phyloP scores from a whole-genome alignment of 2,797 vertebrate species.

The Phrynocephalus forsythii region DNA sequence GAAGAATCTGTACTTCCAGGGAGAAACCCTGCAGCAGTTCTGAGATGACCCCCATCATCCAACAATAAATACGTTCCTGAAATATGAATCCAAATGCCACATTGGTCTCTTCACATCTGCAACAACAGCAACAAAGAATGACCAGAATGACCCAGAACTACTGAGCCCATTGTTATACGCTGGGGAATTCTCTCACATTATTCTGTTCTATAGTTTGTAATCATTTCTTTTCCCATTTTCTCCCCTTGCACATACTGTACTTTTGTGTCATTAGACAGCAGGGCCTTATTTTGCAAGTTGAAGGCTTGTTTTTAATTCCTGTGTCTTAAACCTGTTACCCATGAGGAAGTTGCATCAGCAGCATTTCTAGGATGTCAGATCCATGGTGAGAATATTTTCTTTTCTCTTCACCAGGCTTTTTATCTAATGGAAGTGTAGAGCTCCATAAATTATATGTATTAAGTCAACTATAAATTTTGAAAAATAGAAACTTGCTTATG shows the following conservation, averaged over 20 bases:
- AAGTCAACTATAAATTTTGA: constrained; percentile 21
- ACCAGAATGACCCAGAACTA: no score
- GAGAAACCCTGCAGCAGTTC: no score
- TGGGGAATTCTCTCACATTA: no score
- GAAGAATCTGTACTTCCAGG: no score
- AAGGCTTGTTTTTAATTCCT: background rate
- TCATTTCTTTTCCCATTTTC: background rate
- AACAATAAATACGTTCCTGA: no score
- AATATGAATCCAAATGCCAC: no score
- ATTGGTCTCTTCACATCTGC: no score
- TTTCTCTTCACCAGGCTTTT: constrained; percentile 12
- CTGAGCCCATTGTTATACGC: no score
- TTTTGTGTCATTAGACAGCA: background rate
- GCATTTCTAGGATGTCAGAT: background rate
- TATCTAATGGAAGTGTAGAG: constrained; percentile 10
- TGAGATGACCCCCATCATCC: no score
- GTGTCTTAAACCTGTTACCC: background rate
- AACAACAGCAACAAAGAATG: no score
- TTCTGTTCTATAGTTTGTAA: no score
- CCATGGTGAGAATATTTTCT: constrained; percentile 12
- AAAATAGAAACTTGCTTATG: constrained; percentile 20
- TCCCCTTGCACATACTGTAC: background rate
- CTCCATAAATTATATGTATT: constrained; percentile 26
- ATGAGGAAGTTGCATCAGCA: background rate
- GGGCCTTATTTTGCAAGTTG: background rate